Evolutionary conservation across 1,140 invertebrate species (phyloP), one percentile per base, ranked within the genome.

Genomic region (Drosophila littoralis): DNA sequence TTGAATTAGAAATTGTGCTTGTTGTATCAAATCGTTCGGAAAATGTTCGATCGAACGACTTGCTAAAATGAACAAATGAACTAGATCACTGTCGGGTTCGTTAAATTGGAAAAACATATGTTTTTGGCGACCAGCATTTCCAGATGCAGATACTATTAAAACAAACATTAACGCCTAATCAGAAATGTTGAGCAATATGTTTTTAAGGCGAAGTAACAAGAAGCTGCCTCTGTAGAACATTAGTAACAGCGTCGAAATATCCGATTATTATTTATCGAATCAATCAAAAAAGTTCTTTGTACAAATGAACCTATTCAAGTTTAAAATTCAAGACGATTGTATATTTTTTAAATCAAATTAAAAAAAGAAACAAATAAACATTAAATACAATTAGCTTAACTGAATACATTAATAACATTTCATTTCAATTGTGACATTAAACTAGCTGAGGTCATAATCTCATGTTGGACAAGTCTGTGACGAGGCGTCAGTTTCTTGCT

Each of bases 391-490:
- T 12, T 38, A 5, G 9, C 3, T 38, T 0, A 12, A 1, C 2
- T 12, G 4, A 0, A n/a, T n/a, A 42, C 1, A 28, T 28, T 5
- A 28, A 28, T 28, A 28, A 28, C 22, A 28, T 28, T 38, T 72
- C 22, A 74, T 55, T 42, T 68, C 8, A 36, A 13, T 17, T 43
- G 12, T 35, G 83, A 79, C 76, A 86, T 74, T n/a, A 88, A 60
- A 50, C 83, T 86, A n/a, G 72, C 76, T 12, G 68, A 68, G 33
- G 83, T 86, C 6, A 69, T 52, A 46, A 86, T 7, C 2, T 54
- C 66, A 2, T 22, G 15, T 0, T 0, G 15, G 46, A 32, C 7
- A 28, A 10, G 32, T 8, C 32, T 10, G 6, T 46, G 13, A 2
- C 38, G 22, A 10, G 83, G 74, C 10, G 43, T 68, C 17, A 78